Evolutionary conservation across 2,113 vertebrate species (phyloP).

Genomic region (Semicossyphus pulcher): DNA sequence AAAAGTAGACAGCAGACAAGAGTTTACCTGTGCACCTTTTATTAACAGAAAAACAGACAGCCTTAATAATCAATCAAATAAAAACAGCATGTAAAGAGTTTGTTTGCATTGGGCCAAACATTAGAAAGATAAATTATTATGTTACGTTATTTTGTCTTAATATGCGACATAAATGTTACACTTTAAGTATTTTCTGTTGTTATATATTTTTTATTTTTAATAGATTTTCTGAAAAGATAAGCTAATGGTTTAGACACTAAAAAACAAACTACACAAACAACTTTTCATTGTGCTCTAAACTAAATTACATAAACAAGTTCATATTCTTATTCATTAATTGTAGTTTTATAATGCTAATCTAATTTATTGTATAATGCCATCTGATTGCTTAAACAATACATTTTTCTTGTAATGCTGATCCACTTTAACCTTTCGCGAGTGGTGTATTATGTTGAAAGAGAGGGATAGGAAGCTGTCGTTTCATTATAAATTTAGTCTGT

Average conservation of each 20-base stretch:
- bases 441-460: background rate
- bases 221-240: background rate
- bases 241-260: too few species aligned
- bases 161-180: background rate
- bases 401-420: background rate
- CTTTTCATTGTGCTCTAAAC: background rate
- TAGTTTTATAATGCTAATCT: background rate
- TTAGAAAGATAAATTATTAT: background rate
- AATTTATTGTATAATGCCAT: background rate
- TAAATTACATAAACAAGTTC: too few species aligned
- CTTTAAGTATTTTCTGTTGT: background rate
- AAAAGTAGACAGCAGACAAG: slow-evolving; percentile 45
- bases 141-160: slow-evolving; percentile 9
- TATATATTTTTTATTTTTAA: slow-evolving; percentile 7
- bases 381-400: background rate
- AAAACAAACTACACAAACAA: too few species aligned
- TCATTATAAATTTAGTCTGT: slow-evolving; percentile 56
- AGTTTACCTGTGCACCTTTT: slow-evolving; percentile 21
- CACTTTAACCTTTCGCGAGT: background rate
- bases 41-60: slow-evolving; percentile 5
- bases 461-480: background rate
- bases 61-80: background rate
- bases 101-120: background rate
- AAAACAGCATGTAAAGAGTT: background rate
- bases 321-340: too few species aligned